phyloP scores from a whole-genome alignment of 2,888 invertebrate species.

The Atrina japonica region DNA sequence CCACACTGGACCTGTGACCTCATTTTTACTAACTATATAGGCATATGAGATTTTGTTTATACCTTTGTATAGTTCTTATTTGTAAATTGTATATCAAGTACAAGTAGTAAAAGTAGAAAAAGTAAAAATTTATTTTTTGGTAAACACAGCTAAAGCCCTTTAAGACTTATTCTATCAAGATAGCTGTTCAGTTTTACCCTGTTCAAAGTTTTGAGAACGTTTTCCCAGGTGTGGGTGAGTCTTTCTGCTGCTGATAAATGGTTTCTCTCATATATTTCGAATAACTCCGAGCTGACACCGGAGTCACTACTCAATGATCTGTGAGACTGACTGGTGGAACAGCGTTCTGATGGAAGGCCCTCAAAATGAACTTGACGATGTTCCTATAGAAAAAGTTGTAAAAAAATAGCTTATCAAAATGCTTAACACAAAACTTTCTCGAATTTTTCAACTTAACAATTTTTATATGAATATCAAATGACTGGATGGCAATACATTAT shows the following conservation, averaged over 20 bases:
- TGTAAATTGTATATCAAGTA: too few species aligned
- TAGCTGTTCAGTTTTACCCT: conserved; percentile 21
- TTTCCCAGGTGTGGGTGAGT: conserved; percentile 37
- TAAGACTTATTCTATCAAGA: not conserved
- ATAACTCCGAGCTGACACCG: conserved; percentile 9
- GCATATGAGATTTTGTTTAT: too few species aligned
- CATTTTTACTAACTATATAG: too few species aligned
- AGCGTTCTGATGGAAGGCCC: conserved; percentile 70
- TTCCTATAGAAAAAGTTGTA: conserved; percentile 57
- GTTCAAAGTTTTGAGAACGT: conserved; percentile 37
- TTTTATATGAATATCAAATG: too few species aligned
- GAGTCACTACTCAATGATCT: conserved; percentile 29
- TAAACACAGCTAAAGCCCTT: too few species aligned
- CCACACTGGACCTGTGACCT: too few species aligned
- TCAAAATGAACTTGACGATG: conserved; percentile 74
- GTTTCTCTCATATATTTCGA: conserved; percentile 19
- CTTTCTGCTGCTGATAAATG: conserved; percentile 31
- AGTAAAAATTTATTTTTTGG: too few species aligned
- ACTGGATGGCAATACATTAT: too few species aligned
- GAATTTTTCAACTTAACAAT: too few species aligned
- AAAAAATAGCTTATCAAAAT: not conserved
- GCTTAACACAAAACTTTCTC: too few species aligned
- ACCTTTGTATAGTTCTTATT: too few species aligned
- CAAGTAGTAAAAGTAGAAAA: too few species aligned
- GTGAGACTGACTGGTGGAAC: conserved; percentile 39